phyloP scores from a whole-genome alignment of 35 echinoderm and acorn worm species.

The Eucidaris tribuloides region DNA sequence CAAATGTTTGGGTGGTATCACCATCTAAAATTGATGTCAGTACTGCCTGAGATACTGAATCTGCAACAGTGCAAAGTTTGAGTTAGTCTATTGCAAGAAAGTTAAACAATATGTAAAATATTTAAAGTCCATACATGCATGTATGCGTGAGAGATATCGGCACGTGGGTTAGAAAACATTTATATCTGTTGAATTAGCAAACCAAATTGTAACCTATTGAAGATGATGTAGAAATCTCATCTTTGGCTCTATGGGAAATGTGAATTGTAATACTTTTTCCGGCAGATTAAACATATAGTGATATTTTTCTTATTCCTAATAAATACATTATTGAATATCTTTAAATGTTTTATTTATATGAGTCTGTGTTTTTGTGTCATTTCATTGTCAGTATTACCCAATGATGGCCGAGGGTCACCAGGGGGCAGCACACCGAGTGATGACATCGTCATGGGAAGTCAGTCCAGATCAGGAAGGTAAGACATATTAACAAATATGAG shows the following conservation, averaged over 20 bases:
- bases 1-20: too few species aligned
- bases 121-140: too few species aligned
- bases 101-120: too few species aligned
- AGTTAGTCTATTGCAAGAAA: too few species aligned
- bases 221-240: neutral
- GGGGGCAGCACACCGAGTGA: slow-evolving; percentile 25
- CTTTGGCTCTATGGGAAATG: neutral
- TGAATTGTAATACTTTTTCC: neutral
- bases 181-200: too few species aligned
- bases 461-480: slow-evolving; percentile 11
- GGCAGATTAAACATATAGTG: neutral
- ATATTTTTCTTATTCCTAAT: neutral
- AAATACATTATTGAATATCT: neutral
- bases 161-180: too few species aligned
- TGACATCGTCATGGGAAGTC: slow-evolving; percentile 15
- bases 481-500: neutral
- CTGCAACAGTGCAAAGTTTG: too few species aligned
- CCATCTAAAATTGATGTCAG: too few species aligned
- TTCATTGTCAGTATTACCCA: slow-evolving; percentile 7
- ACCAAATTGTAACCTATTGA: too few species aligned
- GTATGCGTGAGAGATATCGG: too few species aligned
- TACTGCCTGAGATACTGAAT: too few species aligned
- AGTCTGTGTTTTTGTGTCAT: neutral
- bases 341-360: neutral
- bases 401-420: neutral